Evolutionary conservation across 2,797 vertebrate genomes (phyloP), one percentile per base, ranked within the genome.

Genomic region (Tenualosa thibaudeaui): DNA sequence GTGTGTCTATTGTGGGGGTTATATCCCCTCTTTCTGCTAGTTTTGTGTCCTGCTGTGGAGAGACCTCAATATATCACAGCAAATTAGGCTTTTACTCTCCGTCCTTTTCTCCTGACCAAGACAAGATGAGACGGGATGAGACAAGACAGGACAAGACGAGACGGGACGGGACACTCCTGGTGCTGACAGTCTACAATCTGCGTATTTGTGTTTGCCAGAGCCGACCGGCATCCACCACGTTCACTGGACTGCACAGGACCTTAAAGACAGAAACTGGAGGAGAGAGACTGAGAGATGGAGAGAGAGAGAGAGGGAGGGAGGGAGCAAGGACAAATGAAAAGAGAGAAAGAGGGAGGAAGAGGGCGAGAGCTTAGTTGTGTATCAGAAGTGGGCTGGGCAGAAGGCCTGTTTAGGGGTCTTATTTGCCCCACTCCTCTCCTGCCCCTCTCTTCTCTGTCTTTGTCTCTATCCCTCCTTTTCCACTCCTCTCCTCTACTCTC

Each of bases 51-150:
- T 65, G 85, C 86, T 83, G 62, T 87, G 87, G 83, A 89, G 88
- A 85, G 88, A 85, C 85, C 88, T 90, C 87, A 84, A 89, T 90
- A 88, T 88, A 87, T 89, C 85, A 86, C 85, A 56, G 90, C 88
- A 89, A 91, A 91, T 90, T 85, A 89, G 88, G 86, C 85, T 88
- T 87, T 88, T 86, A 82, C 84, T 84, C 81, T 84, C 81, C 84
- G 12, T n/a, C 58, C 22, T 60, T n/a, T 24, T 9, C 17, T n/a
- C n/a, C 19, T 17, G 60, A 9, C 24, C n/a, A n/a, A 71, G 46
- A 46, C 46, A 7, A 46, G 7, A 46, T 3, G 46, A 46, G 46
- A 46, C 46, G 2, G 7, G 46, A 46, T 0, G 31, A 31, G 31
- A 31, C 31, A 31, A 31, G 31, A 31, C 31, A 1, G 31, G 31